phyloP scores from a whole-genome alignment of 2,888 invertebrate genomes.

The Osedax fenrisi region DNA sequence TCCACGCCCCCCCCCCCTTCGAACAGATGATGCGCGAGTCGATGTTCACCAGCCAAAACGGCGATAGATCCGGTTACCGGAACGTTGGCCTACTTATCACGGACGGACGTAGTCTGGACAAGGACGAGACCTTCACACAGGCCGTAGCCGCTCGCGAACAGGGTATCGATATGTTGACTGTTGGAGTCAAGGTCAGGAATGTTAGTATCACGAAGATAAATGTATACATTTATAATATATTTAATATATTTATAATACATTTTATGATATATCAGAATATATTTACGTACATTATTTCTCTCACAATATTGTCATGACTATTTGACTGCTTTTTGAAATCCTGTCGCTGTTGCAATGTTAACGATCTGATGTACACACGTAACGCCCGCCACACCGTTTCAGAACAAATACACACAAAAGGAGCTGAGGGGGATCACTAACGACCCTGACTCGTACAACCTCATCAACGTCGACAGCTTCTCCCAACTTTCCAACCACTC shows the following conservation, averaged over 20 bases:
- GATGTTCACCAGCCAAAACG: constrained; percentile 7
- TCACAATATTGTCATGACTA: too few species aligned
- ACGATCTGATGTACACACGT: too few species aligned
- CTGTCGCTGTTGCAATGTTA: too few species aligned
- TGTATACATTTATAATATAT: constrained; percentile 29
- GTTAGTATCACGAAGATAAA: too few species aligned
- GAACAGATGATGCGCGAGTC: background rate
- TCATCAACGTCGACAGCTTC: constrained; percentile 31
- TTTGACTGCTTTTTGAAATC: too few species aligned
- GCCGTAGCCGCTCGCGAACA: constrained; percentile 20
- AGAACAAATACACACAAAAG: too few species aligned
- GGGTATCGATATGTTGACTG: constrained; percentile 26
- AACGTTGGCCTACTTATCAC: constrained; percentile 4
- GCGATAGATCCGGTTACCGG: background rate
- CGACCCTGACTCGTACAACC: constrained; percentile 33
- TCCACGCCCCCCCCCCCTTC: too few species aligned
- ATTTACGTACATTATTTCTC: background rate
- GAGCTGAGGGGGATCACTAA: constrained; percentile 33
- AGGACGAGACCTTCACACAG: constrained; percentile 18
- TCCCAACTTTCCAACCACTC: too few species aligned
- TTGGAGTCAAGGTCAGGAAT: too few species aligned
- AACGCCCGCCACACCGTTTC: too few species aligned
- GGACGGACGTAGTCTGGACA: constrained; percentile 4
- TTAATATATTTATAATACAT: too few species aligned
- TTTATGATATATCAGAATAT: background rate